Base-by-base conservation (phyloP, 2,888 invertebrate species). In the Dioctria rufipes region DNA sequence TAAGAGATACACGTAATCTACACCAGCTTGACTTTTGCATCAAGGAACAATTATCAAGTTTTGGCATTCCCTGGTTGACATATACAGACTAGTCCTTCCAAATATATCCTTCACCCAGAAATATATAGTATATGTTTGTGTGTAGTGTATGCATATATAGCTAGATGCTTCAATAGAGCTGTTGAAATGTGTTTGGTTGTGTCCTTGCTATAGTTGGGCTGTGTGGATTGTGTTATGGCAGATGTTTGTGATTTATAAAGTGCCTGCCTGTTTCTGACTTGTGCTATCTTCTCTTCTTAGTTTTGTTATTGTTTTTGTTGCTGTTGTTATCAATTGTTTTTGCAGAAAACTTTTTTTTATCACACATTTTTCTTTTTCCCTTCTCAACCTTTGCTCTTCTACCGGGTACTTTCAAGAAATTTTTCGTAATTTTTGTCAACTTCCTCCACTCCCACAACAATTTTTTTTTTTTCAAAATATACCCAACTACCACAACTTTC, bases 171-270 rank as follows among this genome's bases (percentile, higher is more conserved):
- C 73, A 43, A 54, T 60, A 60, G 25, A 42, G 42, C 60, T 60
- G 11, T 40, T 54, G 60, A 66, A 78, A 63, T 77, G 39, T 77
- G 42, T 66, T 78, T 78, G 66, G 65, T 78, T 63, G 63, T 66
- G 54, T 78, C n/a, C 42, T 39, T 54, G 39, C 25, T 25, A 25
- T 25, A 49, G 69, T 51, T 69, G 25, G 25, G 1, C 25, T 25
- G 49, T n/a, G 42, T 54, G 66, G 42, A 49, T 39, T 78, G 65
- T 25, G 25, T 42, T 49, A 51, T 37, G 65, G 78, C 78, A 78
- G 78, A 46, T 78, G 78, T 78, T 78, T 78, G 51, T 78, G 78
- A 78, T 78, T 78, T 78, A 78, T 78, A 78, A 78, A 78, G 78
- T 78, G 54, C 54, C 42, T 60, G 58, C 60, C 60, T 75, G 73